These are phyloP conservation scores for Acrocera orbiculus DNA, from an alignment of 2,888 invertebrate species.

Conservation along the genomic window DNA sequence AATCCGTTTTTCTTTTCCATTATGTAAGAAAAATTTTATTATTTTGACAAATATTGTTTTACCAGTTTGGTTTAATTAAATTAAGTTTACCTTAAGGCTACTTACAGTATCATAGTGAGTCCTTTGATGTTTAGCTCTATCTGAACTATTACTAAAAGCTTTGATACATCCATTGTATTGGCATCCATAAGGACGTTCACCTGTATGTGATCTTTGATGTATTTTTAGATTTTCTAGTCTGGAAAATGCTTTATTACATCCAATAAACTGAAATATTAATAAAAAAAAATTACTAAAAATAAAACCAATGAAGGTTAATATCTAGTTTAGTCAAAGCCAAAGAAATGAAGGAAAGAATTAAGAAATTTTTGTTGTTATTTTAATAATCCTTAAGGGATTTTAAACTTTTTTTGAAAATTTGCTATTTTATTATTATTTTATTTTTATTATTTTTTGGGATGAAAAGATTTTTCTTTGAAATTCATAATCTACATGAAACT, in stretches of 20 bases:
- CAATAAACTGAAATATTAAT: slow-evolving; percentile 64
- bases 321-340: no score
- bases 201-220: slow-evolving; percentile 88
- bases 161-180: slow-evolving; percentile 84
- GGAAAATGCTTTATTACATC: slow-evolving; percentile 91
- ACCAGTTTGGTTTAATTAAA: background rate
- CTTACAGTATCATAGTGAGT: slow-evolving; percentile 94
- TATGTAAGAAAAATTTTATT: background rate
- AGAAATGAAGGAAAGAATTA: no score
- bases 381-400: no score
- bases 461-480: no score
- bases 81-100: no score
- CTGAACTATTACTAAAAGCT: slow-evolving; percentile 97
- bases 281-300: slow-evolving; percentile 2
- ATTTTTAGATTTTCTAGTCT: slow-evolving; percentile 95
- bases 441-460: no score
- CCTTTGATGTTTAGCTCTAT: slow-evolving; percentile 94
- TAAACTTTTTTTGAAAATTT: no score
- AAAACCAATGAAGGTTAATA: slow-evolving; percentile 12
- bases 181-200: slow-evolving; percentile 90
- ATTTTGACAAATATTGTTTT: background rate
- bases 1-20: background rate
- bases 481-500: no score
- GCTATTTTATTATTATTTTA: no score
- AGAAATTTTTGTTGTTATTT: no score